These are phyloP conservation scores for Microcebus tavaratra DNA, from an alignment of 2,113 vertebrate genomes.

Conservation along the genomic window DNA sequence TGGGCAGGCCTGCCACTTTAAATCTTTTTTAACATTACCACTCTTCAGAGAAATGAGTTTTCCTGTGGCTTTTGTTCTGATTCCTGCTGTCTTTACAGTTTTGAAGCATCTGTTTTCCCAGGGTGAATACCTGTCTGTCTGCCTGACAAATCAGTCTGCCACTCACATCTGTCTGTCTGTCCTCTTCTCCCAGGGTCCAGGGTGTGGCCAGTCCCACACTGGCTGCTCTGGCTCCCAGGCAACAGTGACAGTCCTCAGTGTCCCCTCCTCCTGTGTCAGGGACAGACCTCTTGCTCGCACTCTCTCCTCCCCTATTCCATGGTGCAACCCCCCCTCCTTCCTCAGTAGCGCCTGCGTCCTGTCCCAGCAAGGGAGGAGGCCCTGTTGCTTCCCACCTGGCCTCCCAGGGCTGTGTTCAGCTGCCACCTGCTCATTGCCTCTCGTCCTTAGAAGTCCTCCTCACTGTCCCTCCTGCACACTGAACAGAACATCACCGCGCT, in stretches of 20 bases:
- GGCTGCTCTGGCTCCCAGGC: neutral
- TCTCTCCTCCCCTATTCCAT: neutral
- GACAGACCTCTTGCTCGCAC: neutral
- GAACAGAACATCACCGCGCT: neutral
- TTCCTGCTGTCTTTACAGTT: neutral
- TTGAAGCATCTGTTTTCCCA: neutral
- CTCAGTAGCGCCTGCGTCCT: neutral
- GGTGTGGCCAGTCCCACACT: neutral
- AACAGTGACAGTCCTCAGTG: neutral
- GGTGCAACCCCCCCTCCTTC: neutral
- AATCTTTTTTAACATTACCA: neutral
- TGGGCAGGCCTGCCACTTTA: neutral
- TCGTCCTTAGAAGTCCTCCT: neutral
- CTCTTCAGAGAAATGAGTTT: neutral
- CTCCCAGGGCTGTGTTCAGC: neutral
- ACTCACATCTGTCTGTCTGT: neutral
- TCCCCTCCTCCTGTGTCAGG: neutral
- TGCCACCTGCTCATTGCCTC: neutral
- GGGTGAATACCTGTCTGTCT: neutral
- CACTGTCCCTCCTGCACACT: neutral
- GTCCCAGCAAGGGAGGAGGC: neutral
- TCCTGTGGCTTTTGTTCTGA: neutral
- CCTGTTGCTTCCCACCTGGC: fast-evolving
- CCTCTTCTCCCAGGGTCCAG: neutral
- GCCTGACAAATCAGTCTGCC: neutral